These are phyloP conservation scores for Miichthys miiuy DNA, from an alignment of 2,797 vertebrate species.

Conservation along the genomic window DNA sequence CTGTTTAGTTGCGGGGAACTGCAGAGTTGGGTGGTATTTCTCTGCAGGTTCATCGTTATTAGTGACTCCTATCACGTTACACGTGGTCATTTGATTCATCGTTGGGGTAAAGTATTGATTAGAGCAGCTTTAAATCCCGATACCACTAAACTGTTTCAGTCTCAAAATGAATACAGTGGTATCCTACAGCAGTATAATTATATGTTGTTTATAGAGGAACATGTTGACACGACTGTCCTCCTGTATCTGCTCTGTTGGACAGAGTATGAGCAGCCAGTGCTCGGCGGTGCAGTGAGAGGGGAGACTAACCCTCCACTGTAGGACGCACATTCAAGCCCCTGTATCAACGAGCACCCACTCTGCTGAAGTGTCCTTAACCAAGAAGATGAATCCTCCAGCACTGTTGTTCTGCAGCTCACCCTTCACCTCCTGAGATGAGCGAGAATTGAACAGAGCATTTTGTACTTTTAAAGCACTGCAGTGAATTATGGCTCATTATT, in stretches of 20 bases:
- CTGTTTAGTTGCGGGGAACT: not conserved
- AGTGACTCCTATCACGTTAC: not conserved
- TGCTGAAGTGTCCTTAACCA: conserved; percentile 69
- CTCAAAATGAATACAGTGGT: not conserved
- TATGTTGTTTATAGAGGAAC: conserved; percentile 16
- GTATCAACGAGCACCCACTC: conserved; percentile 59
- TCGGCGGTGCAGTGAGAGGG: conserved; percentile 28
- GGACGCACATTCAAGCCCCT: conserved; percentile 51
- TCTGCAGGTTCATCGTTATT: not conserved
- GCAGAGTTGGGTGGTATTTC: not conserved
- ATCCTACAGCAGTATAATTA: not conserved
- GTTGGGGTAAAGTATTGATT: not conserved
- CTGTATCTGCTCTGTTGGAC: conserved; percentile 35
- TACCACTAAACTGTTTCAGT: not conserved
- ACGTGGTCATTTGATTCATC: not conserved
- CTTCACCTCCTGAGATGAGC: conserved; percentile 22
- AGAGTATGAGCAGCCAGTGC: conserved; percentile 34
- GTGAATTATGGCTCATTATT: conserved; percentile 6
- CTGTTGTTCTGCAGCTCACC: conserved; percentile 39
- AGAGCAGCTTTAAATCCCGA: not conserved
- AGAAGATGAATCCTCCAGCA: conserved; percentile 46
- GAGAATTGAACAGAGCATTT: conserved; percentile 28
- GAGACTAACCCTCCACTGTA: conserved; percentile 54
- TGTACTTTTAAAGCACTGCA: conserved; percentile 10
- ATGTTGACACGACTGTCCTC: conserved; percentile 41